Percentiles rank a stretch among this genome's conserved stretches.
Evolutionary conservation across 2,797 vertebrate genomes (phyloP).

Genomic region (Mastacembelus armatus): DNA sequence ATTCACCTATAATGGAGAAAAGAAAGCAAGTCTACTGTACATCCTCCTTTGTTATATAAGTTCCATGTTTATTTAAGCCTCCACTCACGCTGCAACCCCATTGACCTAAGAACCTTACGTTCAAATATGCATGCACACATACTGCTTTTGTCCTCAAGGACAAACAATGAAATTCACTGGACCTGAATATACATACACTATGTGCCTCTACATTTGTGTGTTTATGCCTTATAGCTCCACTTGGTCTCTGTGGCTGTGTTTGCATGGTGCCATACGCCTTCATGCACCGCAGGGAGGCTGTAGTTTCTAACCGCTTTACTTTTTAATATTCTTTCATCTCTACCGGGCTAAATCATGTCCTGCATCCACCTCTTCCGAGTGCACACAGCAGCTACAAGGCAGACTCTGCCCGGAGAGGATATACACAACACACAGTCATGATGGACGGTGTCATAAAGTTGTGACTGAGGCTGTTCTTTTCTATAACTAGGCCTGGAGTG

Average conservation of each 20-base stretch:
- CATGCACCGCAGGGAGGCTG: constrained; percentile 33
- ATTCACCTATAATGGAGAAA: constrained; percentile 10
- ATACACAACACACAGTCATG: constrained; percentile 54
- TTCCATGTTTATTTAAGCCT: constrained; percentile 32
- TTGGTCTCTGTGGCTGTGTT: constrained; percentile 51
- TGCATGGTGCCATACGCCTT: constrained; percentile 42
- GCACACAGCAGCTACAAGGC: constrained; percentile 49
- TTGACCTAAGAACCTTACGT: constrained; percentile 32
- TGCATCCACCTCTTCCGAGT: constrained; percentile 49
- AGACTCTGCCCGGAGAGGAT: constrained; percentile 60
- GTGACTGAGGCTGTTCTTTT: constrained; percentile 66
- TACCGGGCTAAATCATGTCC: constrained; percentile 64
- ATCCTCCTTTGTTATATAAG: constrained; percentile 34
- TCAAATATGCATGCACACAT: constrained; percentile 10
- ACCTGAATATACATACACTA: constrained; percentile 42
- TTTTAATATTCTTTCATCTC: constrained; percentile 75
- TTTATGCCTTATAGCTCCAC: constrained; percentile 31
- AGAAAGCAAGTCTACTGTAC: constrained; percentile 7
- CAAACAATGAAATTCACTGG: constrained; percentile 32
- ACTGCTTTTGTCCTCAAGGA: constrained; percentile 39
- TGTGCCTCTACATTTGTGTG: constrained; percentile 28
- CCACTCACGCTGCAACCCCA: constrained; percentile 41
- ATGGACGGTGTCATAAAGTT: constrained; percentile 77
- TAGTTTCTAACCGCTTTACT: constrained; percentile 69
- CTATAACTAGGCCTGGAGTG: constrained; percentile 58